These are phyloP conservation scores for Alca torda DNA, from an alignment of 2,797 vertebrate genomes.

Conservation along the genomic window DNA sequence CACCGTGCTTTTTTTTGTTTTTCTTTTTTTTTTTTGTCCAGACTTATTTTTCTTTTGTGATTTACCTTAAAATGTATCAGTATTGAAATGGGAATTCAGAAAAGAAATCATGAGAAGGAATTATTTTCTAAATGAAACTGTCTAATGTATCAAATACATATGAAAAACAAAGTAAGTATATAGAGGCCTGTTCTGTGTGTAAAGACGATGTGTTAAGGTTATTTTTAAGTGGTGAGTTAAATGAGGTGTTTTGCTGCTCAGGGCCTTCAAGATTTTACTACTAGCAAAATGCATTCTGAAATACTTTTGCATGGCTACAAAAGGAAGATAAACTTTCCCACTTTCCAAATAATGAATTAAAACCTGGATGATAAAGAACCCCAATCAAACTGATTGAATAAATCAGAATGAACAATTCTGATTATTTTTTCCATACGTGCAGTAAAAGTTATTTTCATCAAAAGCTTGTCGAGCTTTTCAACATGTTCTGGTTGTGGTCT, in stretches of 20 bases:
- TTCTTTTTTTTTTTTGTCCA: accelerated
- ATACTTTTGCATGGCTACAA: not conserved
- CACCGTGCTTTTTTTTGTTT: accelerated
- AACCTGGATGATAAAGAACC: not conserved
- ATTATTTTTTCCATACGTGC: not conserved
- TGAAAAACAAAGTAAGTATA: not conserved
- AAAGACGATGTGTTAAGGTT: not conserved
- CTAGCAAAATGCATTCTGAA: not conserved
- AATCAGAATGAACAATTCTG: not conserved
- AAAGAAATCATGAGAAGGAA: not conserved
- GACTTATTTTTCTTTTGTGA: not conserved
- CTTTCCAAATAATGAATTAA: not conserved
- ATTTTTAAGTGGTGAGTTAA: not conserved
- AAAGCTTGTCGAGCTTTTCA: not conserved
- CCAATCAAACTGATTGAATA: not conserved
- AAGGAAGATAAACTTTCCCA: not conserved
- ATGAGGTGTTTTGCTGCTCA: not conserved
- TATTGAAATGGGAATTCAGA: not conserved
- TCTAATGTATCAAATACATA: not conserved
- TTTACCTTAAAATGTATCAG: not conserved
- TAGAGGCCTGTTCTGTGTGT: not conserved
- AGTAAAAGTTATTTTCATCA: not conserved
- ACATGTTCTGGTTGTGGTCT: not conserved
- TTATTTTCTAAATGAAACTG: not conserved
- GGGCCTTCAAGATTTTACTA: not conserved